Conservation (phyloP, 1,140 invertebrate species). For the Anastrepha obliqua region DNA sequence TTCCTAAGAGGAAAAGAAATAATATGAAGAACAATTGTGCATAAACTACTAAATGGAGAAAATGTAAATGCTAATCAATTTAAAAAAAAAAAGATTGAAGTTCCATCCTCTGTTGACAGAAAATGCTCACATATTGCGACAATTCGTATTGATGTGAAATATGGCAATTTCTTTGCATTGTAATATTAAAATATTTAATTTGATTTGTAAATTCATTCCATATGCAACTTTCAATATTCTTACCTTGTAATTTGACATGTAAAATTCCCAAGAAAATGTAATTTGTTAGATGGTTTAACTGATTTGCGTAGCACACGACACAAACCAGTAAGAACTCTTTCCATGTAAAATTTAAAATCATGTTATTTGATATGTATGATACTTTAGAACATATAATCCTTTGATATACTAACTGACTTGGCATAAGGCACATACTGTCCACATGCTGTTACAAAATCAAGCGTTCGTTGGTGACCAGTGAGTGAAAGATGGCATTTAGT, state of each 20-base stretch:
- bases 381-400: neutral
- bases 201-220: no score
- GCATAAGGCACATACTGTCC: constrained; percentile 3
- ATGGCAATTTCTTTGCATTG: neutral
- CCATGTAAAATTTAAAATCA: no score
- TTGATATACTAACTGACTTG: constrained; percentile 6
- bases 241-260: constrained; percentile 38
- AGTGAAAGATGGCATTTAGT: constrained; percentile 2
- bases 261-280: neutral
- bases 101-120: neutral
- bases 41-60: neutral
- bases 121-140: neutral
- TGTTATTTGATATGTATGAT: no score
- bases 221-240: neutral
- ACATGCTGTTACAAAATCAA: neutral
- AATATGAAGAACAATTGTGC: neutral
- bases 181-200: neutral
- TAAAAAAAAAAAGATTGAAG: neutral
- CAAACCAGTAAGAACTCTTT: no score
- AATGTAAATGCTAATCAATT: neutral
- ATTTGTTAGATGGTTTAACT: no score
- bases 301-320: no score
- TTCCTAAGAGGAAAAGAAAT: neutral
- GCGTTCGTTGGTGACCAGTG: neutral
- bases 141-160: constrained; percentile 11